phyloP scores from a whole-genome alignment of 2,113 vertebrate genomes.

The Patagioenas fasciata region DNA sequence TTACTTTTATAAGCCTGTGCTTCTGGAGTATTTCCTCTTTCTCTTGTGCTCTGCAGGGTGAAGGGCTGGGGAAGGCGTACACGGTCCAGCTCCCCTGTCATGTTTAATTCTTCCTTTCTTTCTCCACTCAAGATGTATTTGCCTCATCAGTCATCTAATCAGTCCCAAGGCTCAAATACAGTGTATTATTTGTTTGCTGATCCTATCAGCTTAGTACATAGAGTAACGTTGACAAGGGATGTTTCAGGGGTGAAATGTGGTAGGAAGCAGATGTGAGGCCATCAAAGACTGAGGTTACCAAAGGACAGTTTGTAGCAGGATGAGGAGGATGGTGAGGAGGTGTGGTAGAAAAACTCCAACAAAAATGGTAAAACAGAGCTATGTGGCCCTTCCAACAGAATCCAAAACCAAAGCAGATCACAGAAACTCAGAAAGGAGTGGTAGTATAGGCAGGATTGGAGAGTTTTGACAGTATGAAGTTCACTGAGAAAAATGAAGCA shows the following conservation, averaged over 20 bases:
- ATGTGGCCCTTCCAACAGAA: fast-evolving
- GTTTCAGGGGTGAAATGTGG: not conserved
- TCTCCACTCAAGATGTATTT: not conserved
- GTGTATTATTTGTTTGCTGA: not conserved
- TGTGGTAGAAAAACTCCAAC: not conserved
- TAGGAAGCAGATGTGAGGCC: not conserved
- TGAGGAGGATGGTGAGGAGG: not conserved
- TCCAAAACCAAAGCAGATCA: not conserved
- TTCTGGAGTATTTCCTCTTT: not conserved
- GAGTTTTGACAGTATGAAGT: not conserved
- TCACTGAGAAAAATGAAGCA: not conserved
- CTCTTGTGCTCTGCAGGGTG: not conserved
- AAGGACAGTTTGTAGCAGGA: not conserved
- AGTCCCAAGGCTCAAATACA: not conserved
- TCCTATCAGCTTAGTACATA: not conserved
- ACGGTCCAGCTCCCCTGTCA: not conserved
- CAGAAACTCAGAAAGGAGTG: not conserved
- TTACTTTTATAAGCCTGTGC: not conserved
- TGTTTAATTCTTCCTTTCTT: not conserved
- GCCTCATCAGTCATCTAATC: not conserved
- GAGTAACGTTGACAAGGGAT: not conserved
- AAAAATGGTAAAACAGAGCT: not conserved
- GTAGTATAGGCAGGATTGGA: not conserved
- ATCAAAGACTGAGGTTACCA: not conserved
- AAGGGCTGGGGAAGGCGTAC: not conserved